phyloP scores from a whole-genome alignment of 2,797 vertebrate species.

The Chromobotia macracanthus region DNA sequence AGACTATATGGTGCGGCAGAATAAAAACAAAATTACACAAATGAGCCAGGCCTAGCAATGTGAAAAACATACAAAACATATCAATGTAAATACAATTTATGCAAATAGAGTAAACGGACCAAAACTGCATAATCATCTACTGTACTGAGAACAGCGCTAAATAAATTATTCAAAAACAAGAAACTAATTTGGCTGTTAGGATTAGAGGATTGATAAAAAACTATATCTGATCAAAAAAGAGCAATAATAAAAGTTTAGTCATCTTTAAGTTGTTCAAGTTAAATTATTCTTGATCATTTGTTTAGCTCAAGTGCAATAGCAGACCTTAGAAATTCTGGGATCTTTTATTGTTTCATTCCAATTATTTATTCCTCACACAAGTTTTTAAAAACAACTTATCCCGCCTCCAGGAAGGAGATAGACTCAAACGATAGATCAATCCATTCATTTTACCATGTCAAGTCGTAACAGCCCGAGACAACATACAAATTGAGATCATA shows the following conservation, averaged over 20 bases:
- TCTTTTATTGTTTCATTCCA: slow-evolving; percentile 9
- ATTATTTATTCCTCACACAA: slow-evolving; percentile 52
- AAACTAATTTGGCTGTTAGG: slow-evolving; percentile 40
- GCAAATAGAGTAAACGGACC: slow-evolving; percentile 51
- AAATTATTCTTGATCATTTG: neutral
- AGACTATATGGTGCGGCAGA: slow-evolving; percentile 40
- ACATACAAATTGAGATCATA: slow-evolving; percentile 84
- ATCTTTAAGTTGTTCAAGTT: neutral
- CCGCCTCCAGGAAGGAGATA: slow-evolving; percentile 67
- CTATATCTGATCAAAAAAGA: slow-evolving; percentile 32
- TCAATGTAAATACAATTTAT: slow-evolving; percentile 53
- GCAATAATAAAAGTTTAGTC: slow-evolving; percentile 33
- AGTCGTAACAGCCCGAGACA: too few species aligned
- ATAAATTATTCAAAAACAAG: slow-evolving; percentile 45
- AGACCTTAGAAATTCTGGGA: too few species aligned
- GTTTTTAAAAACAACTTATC: slow-evolving; percentile 72
- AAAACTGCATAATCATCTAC: too few species aligned
- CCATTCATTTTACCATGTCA: too few species aligned
- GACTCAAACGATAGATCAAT: too few species aligned
- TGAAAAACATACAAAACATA: slow-evolving; percentile 47
- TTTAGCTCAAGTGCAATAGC: too few species aligned
- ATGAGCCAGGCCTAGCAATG: slow-evolving; percentile 39
- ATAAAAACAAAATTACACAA: slow-evolving; percentile 50
- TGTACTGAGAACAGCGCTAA: slow-evolving; percentile 28
- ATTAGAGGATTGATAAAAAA: slow-evolving; percentile 36